Base-by-base conservation (phyloP, 2,888 invertebrate genomes). In the Noctua pronuba region DNA sequence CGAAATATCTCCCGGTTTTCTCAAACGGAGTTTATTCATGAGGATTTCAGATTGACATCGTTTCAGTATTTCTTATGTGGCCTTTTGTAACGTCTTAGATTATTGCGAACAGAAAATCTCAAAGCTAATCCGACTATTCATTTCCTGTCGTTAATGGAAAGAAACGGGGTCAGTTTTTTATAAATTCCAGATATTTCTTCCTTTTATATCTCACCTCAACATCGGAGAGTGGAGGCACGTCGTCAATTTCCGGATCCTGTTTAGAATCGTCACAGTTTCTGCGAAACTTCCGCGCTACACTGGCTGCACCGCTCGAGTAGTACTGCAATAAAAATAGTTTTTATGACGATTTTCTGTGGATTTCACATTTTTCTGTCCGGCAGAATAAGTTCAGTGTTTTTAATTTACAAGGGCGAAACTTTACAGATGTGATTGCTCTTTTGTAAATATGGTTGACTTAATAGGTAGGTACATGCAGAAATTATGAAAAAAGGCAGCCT, bases 291-390 rank as follows among this genome's bases (percentile, higher is more conserved):
- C 92, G 89, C 52, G 92, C 91, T 28, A 91, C 91, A 1, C 91
- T 91, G 11, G 95, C 95, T 24, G 95, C 96, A 58, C 95, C 95
- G 86, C 94, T 97, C 80, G 95, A 94, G 89, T 97, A 97, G 82
- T 96, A 96, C 96, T 96, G 92, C 5, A 86, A 83, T 46, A 70
- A 24, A 28, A 65, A 21, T 10, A 18, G 38, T 24, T 62, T 4
- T 35, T 24, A 35, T n/a, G 60, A 4, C 3, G 10, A 3, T 7
- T 10, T 55, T 55, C 46, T 49, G 18, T 7, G n/a, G n/a, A n/a
- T n/a, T n/a, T n/a, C n/a, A n/a, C 3, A 21, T 1, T 7, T 10
- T 55, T 55, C 46, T 49, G 18, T 7, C 21, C 6, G 49, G 24
- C 49, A 52, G 49, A 52, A 10, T 49, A 3, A 52, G n/a, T 52